A percentile compares a stretch with the other conserved stretches of the same genome.
Evolutionary conservation across 2,797 vertebrate genomes (phyloP).

Genomic region (Macropus fuliginosus): DNA sequence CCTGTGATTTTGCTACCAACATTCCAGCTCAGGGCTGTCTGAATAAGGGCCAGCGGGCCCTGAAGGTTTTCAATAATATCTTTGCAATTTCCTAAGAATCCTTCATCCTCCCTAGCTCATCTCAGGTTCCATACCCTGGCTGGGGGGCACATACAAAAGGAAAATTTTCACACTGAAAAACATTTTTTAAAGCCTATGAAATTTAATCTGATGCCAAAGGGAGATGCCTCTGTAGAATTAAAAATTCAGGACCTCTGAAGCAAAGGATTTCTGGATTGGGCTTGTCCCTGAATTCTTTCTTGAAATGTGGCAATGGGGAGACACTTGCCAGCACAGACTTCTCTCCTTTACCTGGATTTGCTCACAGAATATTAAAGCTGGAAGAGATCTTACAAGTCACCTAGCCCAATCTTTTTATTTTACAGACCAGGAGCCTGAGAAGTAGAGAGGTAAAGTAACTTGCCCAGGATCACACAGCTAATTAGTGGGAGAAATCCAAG

Average conservation of each 20-base stretch:
- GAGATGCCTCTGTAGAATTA: neutral
- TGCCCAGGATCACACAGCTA: neutral
- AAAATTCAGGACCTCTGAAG: neutral
- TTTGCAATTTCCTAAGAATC: neutral
- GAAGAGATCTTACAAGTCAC: neutral
- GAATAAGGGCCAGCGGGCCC: neutral
- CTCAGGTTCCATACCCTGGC: neutral
- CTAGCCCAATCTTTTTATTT: too few relatives aligned
- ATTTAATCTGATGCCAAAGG: neutral
- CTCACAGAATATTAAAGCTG: neutral
- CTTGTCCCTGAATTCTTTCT: too few relatives aligned
- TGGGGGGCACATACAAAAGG: neutral
- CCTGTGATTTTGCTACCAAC: neutral
- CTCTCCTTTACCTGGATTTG: rapidly evolving
- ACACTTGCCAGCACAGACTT: rapidly evolving
- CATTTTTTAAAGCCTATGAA: neutral
- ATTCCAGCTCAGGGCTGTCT: neutral
- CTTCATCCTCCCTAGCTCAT: neutral
- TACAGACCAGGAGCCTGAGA: neutral
- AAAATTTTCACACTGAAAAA: neutral
- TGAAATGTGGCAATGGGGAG: neutral
- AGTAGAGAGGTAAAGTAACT: neutral
- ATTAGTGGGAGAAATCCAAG: neutral
- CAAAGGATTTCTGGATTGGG: neutral
- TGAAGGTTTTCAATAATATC: neutral